A percentile compares a stretch with the other conserved stretches of the same genome.
phyloP scores from a whole-genome alignment of 2,797 vertebrate genomes.

The Tadarida brasiliensis region DNA sequence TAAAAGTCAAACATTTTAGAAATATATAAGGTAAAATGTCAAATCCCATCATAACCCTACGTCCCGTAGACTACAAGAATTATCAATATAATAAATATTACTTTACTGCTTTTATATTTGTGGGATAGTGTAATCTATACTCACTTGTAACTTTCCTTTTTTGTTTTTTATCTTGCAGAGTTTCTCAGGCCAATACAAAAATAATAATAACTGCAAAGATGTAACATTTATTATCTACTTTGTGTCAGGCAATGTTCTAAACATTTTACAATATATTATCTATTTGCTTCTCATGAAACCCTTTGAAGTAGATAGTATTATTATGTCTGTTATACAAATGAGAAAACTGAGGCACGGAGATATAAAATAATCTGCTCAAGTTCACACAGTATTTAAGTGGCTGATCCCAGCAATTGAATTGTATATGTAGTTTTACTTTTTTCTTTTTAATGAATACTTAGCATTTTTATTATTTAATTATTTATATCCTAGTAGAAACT shows the following conservation, averaged over 20 bases:
- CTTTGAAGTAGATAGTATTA: not conserved
- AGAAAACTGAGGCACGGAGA: not conserved
- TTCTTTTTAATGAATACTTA: not conserved
- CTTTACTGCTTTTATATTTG: not conserved
- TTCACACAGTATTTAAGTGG: not conserved
- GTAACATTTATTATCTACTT: not conserved
- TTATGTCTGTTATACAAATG: not conserved
- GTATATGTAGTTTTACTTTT: not conserved
- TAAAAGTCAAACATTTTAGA: slow-evolving; percentile 35
- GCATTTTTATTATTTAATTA: not conserved
- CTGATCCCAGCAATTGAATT: not conserved
- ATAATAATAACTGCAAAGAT: not conserved
- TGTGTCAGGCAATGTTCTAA: not conserved
- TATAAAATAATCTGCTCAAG: not conserved
- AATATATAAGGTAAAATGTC: not conserved
- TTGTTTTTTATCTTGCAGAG: not conserved
- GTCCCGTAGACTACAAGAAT: not conserved
- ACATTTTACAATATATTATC: not conserved
- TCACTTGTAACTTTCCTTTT: not conserved
- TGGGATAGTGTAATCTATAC: not conserved
- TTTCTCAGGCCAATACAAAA: not conserved
- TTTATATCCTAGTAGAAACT: not conserved
- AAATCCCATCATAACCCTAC: not conserved
- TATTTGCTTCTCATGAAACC: not conserved
- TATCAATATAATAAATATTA: not conserved